Percentiles rank a stretch among this genome's conserved stretches.
phyloP scores from a whole-genome alignment of 2,888 invertebrate genomes.

The Notocelia uddmanniana region DNA sequence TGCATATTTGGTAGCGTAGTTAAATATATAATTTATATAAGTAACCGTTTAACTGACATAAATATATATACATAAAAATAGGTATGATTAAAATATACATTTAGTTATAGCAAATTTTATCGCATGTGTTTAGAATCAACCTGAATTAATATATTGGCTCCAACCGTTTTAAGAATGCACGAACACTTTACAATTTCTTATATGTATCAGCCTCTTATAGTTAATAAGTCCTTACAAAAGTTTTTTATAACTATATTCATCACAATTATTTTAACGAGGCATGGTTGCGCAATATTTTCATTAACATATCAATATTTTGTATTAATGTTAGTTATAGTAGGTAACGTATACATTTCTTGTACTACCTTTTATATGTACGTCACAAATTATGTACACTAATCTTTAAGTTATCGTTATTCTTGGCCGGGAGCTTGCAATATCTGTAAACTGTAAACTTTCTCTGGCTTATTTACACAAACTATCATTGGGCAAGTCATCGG shows the following conservation, averaged over 20 bases:
- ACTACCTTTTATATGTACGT: conserved; percentile 43
- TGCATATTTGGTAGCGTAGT: conserved; percentile 65
- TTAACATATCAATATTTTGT: conserved; percentile 39
- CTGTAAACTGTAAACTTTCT: neutral
- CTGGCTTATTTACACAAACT: neutral
- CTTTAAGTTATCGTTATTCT: conserved; percentile 11
- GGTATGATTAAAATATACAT: conserved; percentile 56
- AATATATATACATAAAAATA: conserved; percentile 51
- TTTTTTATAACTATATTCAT: conserved; percentile 41
- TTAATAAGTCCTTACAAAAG: conserved; percentile 44
- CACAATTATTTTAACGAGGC: conserved; percentile 35
- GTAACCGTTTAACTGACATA: conserved; percentile 52
- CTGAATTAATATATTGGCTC: conserved; percentile 58
- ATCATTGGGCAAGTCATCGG: neutral
- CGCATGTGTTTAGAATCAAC: conserved; percentile 76
- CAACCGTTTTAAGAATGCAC: conserved; percentile 55
- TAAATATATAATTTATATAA: conserved; percentile 57
- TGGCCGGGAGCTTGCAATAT: conserved; percentile 40
- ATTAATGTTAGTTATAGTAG: conserved; percentile 24
- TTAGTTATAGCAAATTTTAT: conserved; percentile 56
- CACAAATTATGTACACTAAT: conserved; percentile 37
- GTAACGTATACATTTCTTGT: conserved; percentile 39
- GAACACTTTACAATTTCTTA: conserved; percentile 16
- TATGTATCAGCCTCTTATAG: conserved; percentile 43
- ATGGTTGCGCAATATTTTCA: conserved; percentile 33